phyloP scores from a whole-genome alignment of 2,797 vertebrate genomes.

The Eurystomus glaucurus region DNA sequence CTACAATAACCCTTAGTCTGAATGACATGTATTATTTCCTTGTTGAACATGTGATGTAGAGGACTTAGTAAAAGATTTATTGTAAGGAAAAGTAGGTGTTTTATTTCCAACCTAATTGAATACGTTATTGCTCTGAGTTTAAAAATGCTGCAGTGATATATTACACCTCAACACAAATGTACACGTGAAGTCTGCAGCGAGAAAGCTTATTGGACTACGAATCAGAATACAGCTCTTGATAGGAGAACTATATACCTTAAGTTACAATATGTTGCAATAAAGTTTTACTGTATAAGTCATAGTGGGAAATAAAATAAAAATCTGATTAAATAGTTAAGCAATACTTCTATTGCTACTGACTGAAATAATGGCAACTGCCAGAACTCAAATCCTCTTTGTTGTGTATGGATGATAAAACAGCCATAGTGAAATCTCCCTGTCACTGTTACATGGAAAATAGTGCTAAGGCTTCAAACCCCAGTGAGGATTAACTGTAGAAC shows the following conservation, averaged over 20 bases:
- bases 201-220: conserved; percentile 80
- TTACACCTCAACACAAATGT: conserved; percentile 74
- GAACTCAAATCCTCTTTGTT: conserved; percentile 27
- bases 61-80: conserved; percentile 84
- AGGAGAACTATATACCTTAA: conserved; percentile 66
- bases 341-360: conserved; percentile 44
- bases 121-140: conserved; percentile 84
- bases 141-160: conserved; percentile 80
- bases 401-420: background rate
- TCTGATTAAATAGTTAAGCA: conserved; percentile 50
- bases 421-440: background rate
- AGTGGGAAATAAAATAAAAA: conserved; percentile 57
- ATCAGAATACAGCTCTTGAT: conserved; percentile 80
- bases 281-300: conserved; percentile 73
- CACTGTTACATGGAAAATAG: background rate
- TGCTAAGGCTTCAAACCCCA: background rate
- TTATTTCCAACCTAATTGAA: conserved; percentile 84
- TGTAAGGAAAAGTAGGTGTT: conserved; percentile 78
- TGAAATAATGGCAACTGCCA: conserved; percentile 51
- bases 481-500: background rate
- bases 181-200: conserved; percentile 68
- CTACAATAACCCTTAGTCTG: conserved; percentile 81
- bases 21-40: conserved; percentile 88
- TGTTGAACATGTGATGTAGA: conserved; percentile 78
- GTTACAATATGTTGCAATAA: conserved; percentile 64